Base-by-base conservation (phyloP, 2,888 invertebrate genomes). In the Drosophila colorata region DNA sequence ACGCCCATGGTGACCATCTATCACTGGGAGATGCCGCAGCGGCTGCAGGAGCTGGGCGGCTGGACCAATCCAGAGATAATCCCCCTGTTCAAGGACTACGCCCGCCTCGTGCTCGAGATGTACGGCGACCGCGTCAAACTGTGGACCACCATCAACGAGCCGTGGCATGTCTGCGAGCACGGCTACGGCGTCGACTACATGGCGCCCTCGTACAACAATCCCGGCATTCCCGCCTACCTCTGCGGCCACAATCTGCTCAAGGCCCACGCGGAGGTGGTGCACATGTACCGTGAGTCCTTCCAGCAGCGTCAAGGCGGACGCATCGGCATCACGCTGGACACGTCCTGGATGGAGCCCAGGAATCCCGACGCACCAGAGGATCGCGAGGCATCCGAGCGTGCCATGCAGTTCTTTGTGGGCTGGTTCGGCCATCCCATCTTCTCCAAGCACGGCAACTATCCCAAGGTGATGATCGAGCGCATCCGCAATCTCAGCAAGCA, bases 81-180 rank as follows among this genome's bases (percentile, higher is more conserved):
- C 14, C 94, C 95, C 31, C 93, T 94, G 70, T 95, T 94, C 80
- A 94, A 93, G 20, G 95, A 95, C 80, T 96, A 94, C 72, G 95
- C 95, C 0, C 93, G 93, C 69, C 80, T 95, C 31, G 87, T 95
- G 60, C 94, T 95, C 70, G 93, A 93, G 53, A 92, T 94, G 85
- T 95, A 94, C 74, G 95, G 94, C 0, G 93, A 94, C 76, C 94
- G 94, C 87, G 95, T 96, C 6, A 94, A 94, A 90, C 93, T 94
- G 66, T 96, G 96, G 96, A 94, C 95, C 11, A 96, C 96, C 0
- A 94, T 96, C 74, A 96, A 96, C 88, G 96, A 96, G 88, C 96
- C 96, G 2, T 92, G 93, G 93, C 92, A 92, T 73, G 87, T 92
- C 41, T 92, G 92, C 48, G 92, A 92, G 52, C 92, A 92, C 56